Conservation (phyloP, 1,140 invertebrate species). For the Himalopsyche phryganea region DNA sequence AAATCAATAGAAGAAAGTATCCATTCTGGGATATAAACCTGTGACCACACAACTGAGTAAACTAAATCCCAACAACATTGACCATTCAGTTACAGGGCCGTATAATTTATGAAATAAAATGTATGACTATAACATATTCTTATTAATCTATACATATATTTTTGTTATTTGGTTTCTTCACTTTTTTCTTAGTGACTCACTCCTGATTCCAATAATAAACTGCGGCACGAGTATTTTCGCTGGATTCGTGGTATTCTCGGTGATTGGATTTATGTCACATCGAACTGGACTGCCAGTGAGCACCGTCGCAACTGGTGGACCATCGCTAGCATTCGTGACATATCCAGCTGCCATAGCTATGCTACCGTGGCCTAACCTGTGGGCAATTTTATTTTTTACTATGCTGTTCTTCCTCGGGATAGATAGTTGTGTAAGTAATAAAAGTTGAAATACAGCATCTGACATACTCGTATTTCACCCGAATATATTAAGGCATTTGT, state of each 20-base stretch:
- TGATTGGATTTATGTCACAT: conserved; percentile 83
- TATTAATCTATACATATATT: too few relatives aligned
- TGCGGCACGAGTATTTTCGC: conserved; percentile 88
- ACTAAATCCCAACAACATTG: too few relatives aligned
- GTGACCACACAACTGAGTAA: too few relatives aligned
- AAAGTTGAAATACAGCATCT: neutral
- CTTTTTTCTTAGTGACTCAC: conserved; percentile 60
- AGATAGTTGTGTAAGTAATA: conserved; percentile 76
- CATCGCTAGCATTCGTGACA: conserved; percentile 86
- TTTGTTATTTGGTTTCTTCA: too few relatives aligned
- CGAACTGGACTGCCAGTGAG: conserved; percentile 78
- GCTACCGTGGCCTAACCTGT: conserved; percentile 82
- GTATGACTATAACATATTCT: too few relatives aligned
- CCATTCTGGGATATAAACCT: too few relatives aligned
- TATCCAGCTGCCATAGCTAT: conserved; percentile 89
- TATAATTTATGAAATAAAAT: too few relatives aligned
- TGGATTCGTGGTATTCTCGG: conserved; percentile 92
- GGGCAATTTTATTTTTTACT: conserved; percentile 87
- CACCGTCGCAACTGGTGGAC: conserved; percentile 84
- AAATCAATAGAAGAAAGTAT: too few relatives aligned
- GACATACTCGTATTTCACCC: too few relatives aligned
- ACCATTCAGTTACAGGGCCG: too few relatives aligned
- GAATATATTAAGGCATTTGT: too few relatives aligned
- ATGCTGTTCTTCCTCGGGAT: conserved; percentile 93
- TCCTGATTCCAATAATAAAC: conserved; percentile 73